These are phyloP conservation scores for Elymnias hypermnestra DNA, from an alignment of 1,140 invertebrate species.

Conservation along the genomic window DNA sequence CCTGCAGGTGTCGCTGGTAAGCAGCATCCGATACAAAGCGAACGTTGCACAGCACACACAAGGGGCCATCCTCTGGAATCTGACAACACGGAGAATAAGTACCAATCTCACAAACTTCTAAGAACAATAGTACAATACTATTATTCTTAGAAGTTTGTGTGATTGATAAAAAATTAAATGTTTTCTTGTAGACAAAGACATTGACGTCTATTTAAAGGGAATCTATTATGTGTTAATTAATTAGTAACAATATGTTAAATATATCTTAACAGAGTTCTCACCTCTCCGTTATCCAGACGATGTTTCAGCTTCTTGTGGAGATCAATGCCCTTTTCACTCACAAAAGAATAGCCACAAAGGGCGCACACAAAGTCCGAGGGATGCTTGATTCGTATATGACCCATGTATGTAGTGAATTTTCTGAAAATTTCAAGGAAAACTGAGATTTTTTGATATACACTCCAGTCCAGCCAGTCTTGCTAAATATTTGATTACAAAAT, in stretches of 20 bases:
- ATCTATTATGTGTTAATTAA: no score
- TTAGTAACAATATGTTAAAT: no score
- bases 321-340: constrained; percentile 56
- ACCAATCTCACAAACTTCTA: no score
- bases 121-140: background rate
- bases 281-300: constrained; percentile 31
- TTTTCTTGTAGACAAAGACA: no score
- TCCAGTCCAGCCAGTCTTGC: no score
- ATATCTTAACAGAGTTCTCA: no score
- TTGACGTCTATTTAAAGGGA: no score
- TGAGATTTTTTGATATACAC: constrained; percentile 6
- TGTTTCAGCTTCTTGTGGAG: constrained; percentile 62
- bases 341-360: constrained; percentile 57
- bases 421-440: constrained; percentile 23
- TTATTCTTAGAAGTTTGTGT: no score
- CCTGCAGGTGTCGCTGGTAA: constrained; percentile 44
- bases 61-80: constrained; percentile 48
- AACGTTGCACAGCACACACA: constrained; percentile 50
- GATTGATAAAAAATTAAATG: background rate
- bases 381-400: constrained; percentile 60
- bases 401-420: constrained; percentile 63
- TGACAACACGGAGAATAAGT: no score
- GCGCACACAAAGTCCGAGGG: constrained; percentile 58
- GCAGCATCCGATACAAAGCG: constrained; percentile 52
- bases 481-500: no score